phyloP scores from a whole-genome alignment of 2,888 invertebrate species.

The Tryphoninae sp. region DNA sequence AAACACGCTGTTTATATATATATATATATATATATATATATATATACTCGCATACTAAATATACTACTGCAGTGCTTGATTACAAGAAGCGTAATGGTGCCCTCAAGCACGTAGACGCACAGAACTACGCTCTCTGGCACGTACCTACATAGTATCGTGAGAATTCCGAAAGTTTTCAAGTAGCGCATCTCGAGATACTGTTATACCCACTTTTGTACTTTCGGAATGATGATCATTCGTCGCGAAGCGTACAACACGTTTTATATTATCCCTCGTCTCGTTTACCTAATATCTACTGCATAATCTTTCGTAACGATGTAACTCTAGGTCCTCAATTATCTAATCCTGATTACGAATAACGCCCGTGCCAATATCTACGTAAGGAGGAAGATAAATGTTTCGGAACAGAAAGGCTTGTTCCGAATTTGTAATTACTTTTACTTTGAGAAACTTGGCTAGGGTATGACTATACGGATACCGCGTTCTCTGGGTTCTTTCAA shows the following conservation, averaged over 20 bases:
- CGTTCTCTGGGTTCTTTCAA: slow-evolving; percentile 58
- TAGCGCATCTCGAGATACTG: slow-evolving; percentile 44
- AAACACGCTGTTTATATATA: not conserved
- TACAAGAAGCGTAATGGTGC: slow-evolving; percentile 41
- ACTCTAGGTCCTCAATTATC: slow-evolving; percentile 37
- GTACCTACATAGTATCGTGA: slow-evolving; percentile 12
- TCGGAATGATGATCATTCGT: slow-evolving; percentile 45
- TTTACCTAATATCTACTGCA: not conserved
- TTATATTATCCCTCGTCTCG: slow-evolving; percentile 29
- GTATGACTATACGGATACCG: not conserved
- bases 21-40: not conserved
- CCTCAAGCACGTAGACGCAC: slow-evolving; percentile 35
- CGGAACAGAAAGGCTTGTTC: no score
- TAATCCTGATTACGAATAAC: slow-evolving; percentile 37
- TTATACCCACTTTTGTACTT: slow-evolving; percentile 36
- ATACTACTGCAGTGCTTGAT: slow-evolving; percentile 27
- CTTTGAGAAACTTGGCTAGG: no score
- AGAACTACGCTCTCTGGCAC: not conserved
- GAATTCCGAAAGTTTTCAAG: slow-evolving; percentile 54
- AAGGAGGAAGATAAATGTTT: no score
- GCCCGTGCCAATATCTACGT: no score
- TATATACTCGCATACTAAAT: not conserved
- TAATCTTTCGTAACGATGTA: not conserved
- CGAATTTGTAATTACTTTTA: no score
- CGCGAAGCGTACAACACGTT: slow-evolving; percentile 37